These are phyloP conservation scores for Zapornia atra DNA, from an alignment of 2,113 vertebrate species.

Conservation along the genomic window DNA sequence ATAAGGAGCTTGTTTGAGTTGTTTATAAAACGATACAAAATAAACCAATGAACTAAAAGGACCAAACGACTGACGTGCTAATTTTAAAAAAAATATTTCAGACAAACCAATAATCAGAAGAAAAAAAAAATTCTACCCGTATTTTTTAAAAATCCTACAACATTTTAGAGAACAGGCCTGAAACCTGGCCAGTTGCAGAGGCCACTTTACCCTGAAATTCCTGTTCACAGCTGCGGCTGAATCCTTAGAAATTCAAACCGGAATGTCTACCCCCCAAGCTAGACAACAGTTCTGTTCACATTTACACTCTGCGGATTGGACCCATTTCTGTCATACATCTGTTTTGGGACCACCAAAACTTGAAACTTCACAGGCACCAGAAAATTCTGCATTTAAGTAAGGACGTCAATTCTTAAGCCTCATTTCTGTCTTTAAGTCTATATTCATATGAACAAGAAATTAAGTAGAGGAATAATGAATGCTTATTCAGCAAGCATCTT, in stretches of 20 bases:
- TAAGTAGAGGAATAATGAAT: background rate
- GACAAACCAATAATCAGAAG: background rate
- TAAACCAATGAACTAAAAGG: background rate
- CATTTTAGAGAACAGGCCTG: background rate
- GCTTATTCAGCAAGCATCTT: background rate
- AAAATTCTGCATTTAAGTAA: background rate
- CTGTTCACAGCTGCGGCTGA: background rate
- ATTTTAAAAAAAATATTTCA: background rate
- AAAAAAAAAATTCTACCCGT: background rate
- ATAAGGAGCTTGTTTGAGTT: background rate
- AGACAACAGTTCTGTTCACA: background rate
- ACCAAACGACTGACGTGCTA: background rate
- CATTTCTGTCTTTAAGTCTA: background rate
- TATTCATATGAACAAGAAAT: background rate
- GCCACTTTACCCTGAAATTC: background rate
- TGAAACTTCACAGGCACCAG: background rate
- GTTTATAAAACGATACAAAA: background rate
- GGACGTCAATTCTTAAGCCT: background rate
- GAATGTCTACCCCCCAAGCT: background rate
- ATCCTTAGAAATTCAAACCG: background rate
- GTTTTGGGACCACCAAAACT: background rate
- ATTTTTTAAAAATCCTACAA: background rate
- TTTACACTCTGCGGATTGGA: background rate
- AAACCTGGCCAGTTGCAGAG: background rate
- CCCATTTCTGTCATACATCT: background rate